Evolutionary conservation across 2,888 invertebrate species (phyloP).

Genomic region (Ditula angustiorana): DNA sequence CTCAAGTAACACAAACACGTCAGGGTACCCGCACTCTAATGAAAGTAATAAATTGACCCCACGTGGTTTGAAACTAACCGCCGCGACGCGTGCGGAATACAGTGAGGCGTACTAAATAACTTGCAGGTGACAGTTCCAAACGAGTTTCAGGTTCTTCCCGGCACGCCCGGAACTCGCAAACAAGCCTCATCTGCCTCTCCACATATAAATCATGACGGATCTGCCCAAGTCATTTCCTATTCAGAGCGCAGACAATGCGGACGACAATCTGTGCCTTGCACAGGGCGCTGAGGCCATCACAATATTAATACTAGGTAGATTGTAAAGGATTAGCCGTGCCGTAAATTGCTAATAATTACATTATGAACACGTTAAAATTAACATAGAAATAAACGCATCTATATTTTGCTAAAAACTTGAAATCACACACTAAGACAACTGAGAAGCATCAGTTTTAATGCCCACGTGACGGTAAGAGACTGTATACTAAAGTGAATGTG

Average conservation of each 20-base stretch:
- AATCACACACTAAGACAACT: no score
- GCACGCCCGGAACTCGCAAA: conserved; percentile 44
- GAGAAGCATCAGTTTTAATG: no score
- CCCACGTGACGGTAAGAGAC: no score
- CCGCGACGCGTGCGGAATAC: conserved; percentile 13
- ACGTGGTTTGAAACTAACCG: conserved; percentile 1
- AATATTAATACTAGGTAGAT: no score
- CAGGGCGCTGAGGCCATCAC: neutral
- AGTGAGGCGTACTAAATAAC: conserved; percentile 42
- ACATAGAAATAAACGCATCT: no score
- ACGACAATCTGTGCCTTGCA: conserved; percentile 28
- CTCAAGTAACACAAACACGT: neutral
- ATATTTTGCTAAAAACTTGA: no score
- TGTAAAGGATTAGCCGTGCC: no score
- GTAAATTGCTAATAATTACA: no score
- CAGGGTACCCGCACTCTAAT: neutral
- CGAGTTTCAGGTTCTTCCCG: conserved; percentile 46
- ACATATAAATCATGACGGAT: conserved; percentile 29
- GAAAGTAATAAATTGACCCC: neutral
- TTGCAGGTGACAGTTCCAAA: conserved; percentile 50
- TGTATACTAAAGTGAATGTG: no score
- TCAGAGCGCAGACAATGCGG: conserved; percentile 32
- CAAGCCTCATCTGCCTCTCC: conserved; percentile 35
- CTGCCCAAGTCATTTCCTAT: conserved; percentile 32
- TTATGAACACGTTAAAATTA: no score